These are phyloP conservation scores for Smutsia gigantea DNA, from an alignment of 2,797 vertebrate genomes.

Conservation along the genomic window DNA sequence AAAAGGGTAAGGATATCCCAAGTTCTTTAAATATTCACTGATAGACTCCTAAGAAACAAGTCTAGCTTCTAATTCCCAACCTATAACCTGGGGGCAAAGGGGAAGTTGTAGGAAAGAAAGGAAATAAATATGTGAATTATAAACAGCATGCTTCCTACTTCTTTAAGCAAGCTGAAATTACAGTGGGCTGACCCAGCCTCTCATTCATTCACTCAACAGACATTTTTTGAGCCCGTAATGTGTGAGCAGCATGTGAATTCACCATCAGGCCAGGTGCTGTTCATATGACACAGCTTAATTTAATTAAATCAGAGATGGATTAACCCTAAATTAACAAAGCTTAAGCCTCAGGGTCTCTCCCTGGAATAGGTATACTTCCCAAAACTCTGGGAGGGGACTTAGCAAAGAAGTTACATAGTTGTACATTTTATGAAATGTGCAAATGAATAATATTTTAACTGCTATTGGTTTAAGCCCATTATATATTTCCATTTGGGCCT, in stretches of 20 bases:
- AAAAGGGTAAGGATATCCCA: constrained; percentile 9
- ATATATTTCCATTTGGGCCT: neutral
- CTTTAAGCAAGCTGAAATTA: neutral
- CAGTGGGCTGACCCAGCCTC: neutral
- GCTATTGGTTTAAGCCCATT: neutral
- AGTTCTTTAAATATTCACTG: neutral
- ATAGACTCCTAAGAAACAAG: constrained; percentile 4
- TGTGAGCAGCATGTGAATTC: neutral
- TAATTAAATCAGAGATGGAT: constrained; percentile 34
- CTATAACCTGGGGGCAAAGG: neutral
- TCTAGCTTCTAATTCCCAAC: neutral
- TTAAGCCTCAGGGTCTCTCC: neutral
- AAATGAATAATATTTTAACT: constrained; percentile 33
- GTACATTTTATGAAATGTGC: constrained; percentile 10
- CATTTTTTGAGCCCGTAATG: neutral
- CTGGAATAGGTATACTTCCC: neutral
- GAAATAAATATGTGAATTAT: neutral
- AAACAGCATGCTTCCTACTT: neutral
- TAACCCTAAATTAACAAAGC: neutral
- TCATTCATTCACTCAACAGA: neutral
- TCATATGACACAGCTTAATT: neutral
- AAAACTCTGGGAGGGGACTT: neutral
- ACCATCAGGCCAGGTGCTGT: neutral
- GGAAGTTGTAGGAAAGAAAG: neutral
- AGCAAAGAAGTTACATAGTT: constrained; percentile 22